Evolutionary conservation across 1,140 invertebrate species (phyloP).

Genomic region (Tenebrio molitor): DNA sequence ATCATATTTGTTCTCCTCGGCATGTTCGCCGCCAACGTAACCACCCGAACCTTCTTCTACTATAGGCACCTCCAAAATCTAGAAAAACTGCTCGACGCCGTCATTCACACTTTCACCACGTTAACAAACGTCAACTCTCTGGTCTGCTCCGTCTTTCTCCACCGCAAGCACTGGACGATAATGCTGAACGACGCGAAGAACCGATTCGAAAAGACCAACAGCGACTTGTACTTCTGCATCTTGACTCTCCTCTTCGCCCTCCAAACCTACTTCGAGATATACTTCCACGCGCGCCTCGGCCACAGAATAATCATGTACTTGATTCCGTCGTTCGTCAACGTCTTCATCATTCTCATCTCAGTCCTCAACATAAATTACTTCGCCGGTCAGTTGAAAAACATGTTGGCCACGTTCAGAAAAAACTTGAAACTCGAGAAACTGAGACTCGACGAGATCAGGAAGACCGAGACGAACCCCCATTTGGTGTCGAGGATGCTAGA

Average conservation of each 20-base stretch:
- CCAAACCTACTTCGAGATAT: background rate
- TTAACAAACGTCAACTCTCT: slow-evolving; percentile 15
- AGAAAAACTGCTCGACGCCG: background rate
- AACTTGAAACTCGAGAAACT: slow-evolving; percentile 13
- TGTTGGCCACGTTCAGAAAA: background rate
- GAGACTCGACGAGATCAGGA: background rate
- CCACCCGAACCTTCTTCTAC: background rate
- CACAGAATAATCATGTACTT: background rate
- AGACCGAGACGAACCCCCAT: slow-evolving; percentile 28
- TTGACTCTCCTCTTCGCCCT: background rate
- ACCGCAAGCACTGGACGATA: background rate
- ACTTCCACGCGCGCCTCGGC: background rate
- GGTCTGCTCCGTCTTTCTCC: background rate
- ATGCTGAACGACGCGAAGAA: background rate
- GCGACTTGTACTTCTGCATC: background rate
- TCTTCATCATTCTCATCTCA: slow-evolving; percentile 30
- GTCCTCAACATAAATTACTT: slow-evolving; percentile 37
- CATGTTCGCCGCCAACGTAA: background rate
- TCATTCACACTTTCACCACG: background rate
- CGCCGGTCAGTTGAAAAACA: background rate
- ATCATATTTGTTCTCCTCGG: background rate
- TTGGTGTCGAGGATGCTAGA: slow-evolving; percentile 12
- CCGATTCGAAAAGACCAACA: background rate
- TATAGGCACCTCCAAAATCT: background rate
- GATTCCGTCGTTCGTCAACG: background rate